phyloP scores from a whole-genome alignment of 2,113 vertebrate genomes.

The Xenotilapia caudafasciata region DNA sequence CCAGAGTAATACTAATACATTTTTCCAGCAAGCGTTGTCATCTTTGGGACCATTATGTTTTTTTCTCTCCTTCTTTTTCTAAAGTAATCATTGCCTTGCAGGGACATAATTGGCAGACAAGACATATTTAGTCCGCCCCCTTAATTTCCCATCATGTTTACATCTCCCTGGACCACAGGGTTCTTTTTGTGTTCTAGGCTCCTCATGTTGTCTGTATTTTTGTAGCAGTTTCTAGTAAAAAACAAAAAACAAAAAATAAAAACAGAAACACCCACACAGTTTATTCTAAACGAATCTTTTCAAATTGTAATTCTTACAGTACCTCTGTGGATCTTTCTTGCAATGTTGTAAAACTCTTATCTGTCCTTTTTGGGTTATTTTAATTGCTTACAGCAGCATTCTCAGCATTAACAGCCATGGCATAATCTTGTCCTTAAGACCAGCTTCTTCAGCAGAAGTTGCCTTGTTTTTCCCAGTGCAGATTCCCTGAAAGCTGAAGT shows the following conservation, averaged over 20 bases:
- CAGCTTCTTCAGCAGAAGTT: conserved; percentile 29
- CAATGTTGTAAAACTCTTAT: conserved; percentile 4
- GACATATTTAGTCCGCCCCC: background rate
- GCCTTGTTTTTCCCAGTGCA: background rate
- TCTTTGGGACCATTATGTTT: background rate
- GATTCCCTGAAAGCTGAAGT: conserved; percentile 19
- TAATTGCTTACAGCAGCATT: conserved; percentile 43
- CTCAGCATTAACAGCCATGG: conserved; percentile 12
- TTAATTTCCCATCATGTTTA: background rate
- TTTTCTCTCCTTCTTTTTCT: background rate
- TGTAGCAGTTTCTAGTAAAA: background rate
- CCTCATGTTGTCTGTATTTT: background rate
- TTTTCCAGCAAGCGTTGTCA: background rate
- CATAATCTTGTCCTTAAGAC: conserved; percentile 30
- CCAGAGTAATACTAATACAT: background rate
- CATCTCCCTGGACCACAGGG: background rate
- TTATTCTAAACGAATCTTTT: background rate
- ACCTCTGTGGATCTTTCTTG: background rate
- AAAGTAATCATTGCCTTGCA: background rate
- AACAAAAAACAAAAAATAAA: background rate
- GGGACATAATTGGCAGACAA: background rate
- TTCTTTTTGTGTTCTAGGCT: background rate
- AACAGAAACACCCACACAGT: background rate
- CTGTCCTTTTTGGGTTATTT: conserved; percentile 13
- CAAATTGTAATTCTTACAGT: background rate